Evolutionary conservation across 2,113 vertebrate species (phyloP).

Genomic region (Neogobius melanostomus): DNA sequence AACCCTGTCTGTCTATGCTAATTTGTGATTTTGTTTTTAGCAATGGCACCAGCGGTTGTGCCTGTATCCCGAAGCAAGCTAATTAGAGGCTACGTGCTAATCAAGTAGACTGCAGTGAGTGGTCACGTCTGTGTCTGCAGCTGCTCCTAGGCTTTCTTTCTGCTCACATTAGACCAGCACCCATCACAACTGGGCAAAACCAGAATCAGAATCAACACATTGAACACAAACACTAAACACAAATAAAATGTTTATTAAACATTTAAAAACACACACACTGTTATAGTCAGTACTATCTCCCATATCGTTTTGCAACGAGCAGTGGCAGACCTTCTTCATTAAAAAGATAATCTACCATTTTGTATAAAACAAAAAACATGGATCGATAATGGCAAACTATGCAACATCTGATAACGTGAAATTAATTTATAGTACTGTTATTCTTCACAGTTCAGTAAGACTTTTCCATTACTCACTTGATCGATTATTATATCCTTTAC

Average conservation of each 20-base stretch:
- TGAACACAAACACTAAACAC: conserved; percentile 2
- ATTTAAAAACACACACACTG: not conserved
- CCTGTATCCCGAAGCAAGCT: conserved; percentile 92
- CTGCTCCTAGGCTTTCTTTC: conserved; percentile 88
- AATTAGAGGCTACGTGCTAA: conserved; percentile 92
- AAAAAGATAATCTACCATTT: not conserved
- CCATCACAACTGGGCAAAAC: conserved; percentile 92
- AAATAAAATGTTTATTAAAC: not conserved
- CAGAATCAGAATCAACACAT: conserved; percentile 76
- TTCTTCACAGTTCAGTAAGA: conserved; percentile 9
- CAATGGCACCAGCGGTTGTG: conserved; percentile 90
- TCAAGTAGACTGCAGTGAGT: conserved; percentile 90
- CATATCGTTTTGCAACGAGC: not conserved
- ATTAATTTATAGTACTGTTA: conserved; percentile 1
- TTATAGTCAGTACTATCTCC: not conserved
- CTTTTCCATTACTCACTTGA: conserved; percentile 4
- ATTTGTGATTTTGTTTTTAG: conserved; percentile 65
- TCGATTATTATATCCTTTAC: conserved; percentile 2
- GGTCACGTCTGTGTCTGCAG: conserved; percentile 85
- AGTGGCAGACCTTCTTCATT: not conserved
- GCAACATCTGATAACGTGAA: not conserved
- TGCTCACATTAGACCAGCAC: conserved; percentile 93
- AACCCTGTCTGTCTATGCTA: conserved; percentile 56
- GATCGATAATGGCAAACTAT: not conserved
- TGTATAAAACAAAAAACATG: not conserved